A percentile compares a stretch with the other conserved stretches of the same genome.
These are phyloP conservation scores for Lophochroa leadbeateri DNA, from an alignment of 2,113 vertebrate species.

Conservation along the genomic window DNA sequence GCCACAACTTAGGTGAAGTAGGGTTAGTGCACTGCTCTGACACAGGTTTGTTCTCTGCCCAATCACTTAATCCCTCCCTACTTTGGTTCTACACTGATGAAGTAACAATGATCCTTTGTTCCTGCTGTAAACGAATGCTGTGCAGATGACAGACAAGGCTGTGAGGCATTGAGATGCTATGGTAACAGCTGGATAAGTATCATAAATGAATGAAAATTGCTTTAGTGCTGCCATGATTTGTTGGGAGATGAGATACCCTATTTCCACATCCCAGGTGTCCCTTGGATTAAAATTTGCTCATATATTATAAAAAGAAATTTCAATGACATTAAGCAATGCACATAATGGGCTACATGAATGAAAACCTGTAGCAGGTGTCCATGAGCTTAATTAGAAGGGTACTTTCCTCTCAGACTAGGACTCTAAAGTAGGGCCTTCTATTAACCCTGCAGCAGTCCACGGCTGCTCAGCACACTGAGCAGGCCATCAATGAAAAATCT, in stretches of 20 bases:
- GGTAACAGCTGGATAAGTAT: background rate
- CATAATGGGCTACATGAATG: rapidly evolving
- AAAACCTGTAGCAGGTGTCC: background rate
- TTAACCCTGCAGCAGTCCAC: background rate
- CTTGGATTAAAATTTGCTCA: background rate
- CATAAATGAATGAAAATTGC: background rate
- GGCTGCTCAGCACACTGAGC: background rate
- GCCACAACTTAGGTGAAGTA: rapidly evolving
- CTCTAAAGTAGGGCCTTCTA: background rate
- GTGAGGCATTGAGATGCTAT: background rate
- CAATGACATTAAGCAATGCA: rapidly evolving
- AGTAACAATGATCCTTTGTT: background rate
- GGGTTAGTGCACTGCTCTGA: background rate
- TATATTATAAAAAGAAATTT: background rate
- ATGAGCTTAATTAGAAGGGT: background rate
- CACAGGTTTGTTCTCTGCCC: background rate
- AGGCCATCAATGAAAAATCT: rapidly evolving
- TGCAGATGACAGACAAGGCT: background rate
- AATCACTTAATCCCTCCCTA: background rate
- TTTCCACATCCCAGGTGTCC: background rate
- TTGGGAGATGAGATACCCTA: background rate
- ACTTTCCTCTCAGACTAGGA: background rate
- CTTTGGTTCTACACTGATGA: background rate
- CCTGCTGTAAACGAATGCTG: background rate
- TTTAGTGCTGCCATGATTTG: background rate